phyloP scores from a whole-genome alignment of 2,797 vertebrate genomes.

The Craterocephalus amniculus region DNA sequence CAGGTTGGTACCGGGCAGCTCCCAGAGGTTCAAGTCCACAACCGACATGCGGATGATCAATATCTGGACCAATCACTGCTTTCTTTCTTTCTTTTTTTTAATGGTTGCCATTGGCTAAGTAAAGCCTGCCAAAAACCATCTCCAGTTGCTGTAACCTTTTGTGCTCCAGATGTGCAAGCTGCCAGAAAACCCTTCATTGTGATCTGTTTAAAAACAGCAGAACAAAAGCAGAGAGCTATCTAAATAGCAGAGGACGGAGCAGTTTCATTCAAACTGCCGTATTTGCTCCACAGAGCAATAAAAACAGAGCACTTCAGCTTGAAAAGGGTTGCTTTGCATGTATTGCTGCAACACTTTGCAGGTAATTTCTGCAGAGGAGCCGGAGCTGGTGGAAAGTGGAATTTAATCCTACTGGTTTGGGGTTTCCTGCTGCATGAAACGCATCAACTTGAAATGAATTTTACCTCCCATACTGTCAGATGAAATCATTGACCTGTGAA shows the following conservation, averaged over 20 bases:
- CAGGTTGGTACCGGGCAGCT: conserved; percentile 17
- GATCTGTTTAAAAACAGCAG: conserved; percentile 6
- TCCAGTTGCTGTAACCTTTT: conserved; percentile 5
- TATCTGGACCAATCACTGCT: conserved; percentile 35
- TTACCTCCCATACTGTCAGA: neutral
- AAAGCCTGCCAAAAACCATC: conserved; percentile 43
- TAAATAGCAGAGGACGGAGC: neutral
- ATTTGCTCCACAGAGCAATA: neutral
- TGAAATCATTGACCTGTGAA: conserved; percentile 6
- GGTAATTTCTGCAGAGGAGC: conserved; percentile 18
- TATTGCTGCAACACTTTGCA: conserved; percentile 4
- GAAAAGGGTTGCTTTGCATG: conserved; percentile 11
- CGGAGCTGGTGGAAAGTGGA: conserved; percentile 6
- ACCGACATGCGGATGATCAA: conserved; percentile 39
- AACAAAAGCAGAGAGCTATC: conserved; percentile 4
- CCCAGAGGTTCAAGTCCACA: conserved; percentile 29
- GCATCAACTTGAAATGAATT: neutral
- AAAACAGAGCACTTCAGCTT: conserved; percentile 5
- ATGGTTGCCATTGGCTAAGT: conserved; percentile 30
- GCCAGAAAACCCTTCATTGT: conserved; percentile 9
- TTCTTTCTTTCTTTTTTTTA: conserved; percentile 21
- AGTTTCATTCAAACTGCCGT: conserved; percentile 7
- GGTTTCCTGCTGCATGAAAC: neutral
- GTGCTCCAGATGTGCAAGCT: conserved; percentile 1
- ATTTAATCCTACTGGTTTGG: neutral